These are phyloP conservation scores for Drosophila sturtevanti DNA, from an alignment of 1,140 invertebrate species.

Conservation along the genomic window DNA sequence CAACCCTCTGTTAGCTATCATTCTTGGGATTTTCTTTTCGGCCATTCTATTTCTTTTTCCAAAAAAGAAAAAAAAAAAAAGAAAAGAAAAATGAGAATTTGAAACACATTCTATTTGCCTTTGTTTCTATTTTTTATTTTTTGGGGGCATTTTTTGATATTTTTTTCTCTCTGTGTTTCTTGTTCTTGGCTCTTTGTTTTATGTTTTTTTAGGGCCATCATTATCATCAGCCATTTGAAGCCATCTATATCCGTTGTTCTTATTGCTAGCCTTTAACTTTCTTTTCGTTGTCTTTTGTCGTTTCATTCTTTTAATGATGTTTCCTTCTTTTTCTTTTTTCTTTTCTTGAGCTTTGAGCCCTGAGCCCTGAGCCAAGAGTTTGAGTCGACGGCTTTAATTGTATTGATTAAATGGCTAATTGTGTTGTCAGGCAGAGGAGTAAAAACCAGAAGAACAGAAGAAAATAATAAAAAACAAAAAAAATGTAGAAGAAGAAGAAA, in stretches of 20 bases:
- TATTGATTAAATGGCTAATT: conserved; percentile 79
- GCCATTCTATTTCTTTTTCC: background rate
- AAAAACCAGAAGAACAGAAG: conserved; percentile 10
- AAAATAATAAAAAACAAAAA: background rate
- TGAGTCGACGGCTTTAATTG: conserved; percentile 72
- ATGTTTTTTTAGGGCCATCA: conserved; percentile 35
- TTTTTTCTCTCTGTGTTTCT: background rate
- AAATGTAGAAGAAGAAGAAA: conserved; percentile 9
- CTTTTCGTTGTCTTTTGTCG: conserved; percentile 28
- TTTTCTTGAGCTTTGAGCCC: background rate
- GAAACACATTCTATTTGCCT: conserved; percentile 4
- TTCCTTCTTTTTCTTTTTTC: too few species aligned
- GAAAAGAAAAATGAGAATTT: too few species aligned
- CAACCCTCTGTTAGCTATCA: background rate
- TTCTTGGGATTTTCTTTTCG: background rate
- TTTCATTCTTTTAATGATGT: conserved; percentile 62
- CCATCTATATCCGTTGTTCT: background rate
- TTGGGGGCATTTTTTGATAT: too few species aligned
- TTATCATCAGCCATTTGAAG: too few species aligned
- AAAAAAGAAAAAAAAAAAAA: too few species aligned
- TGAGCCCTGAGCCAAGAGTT: conserved; percentile 5
- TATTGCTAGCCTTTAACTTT: conserved; percentile 1
- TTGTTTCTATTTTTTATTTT: background rate
- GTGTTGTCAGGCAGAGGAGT: conserved; percentile 49
- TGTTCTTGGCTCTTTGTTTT: conserved; percentile 18